Conservation (phyloP, 2,888 invertebrate genomes). For the Pseudeuparius sepicola region DNA sequence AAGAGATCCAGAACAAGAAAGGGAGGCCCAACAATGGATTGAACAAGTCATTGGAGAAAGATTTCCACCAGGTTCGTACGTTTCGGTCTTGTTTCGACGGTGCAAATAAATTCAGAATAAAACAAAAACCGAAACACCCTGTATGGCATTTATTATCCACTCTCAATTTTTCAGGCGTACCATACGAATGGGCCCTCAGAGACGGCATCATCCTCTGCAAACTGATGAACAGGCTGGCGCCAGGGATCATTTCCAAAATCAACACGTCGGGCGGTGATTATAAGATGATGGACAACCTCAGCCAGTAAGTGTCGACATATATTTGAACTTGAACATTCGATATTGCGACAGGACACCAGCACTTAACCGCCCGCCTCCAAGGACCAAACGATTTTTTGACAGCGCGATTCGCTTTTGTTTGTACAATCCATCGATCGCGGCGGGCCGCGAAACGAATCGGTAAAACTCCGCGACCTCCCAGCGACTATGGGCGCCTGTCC, state of each 20-base stretch:
- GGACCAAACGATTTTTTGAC: too few relatives aligned
- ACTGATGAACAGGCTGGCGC: slow-evolving; percentile 79
- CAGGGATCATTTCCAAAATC: slow-evolving; percentile 75
- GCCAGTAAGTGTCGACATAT: slow-evolving; percentile 76
- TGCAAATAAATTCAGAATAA: too few relatives aligned
- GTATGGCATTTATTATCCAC: too few relatives aligned
- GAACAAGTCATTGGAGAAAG: slow-evolving; percentile 70
- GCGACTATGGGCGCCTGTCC: slow-evolving; percentile 24
- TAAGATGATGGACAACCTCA: slow-evolving; percentile 94
- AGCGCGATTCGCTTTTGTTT: too few relatives aligned
- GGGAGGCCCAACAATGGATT: slow-evolving; percentile 78
- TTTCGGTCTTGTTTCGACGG: too few relatives aligned
- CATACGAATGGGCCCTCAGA: slow-evolving; percentile 70
- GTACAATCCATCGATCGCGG: too few relatives aligned
- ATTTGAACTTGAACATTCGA: too few relatives aligned
- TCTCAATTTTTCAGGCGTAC: too few relatives aligned
- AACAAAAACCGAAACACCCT: too few relatives aligned
- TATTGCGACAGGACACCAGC: too few relatives aligned
- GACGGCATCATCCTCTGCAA: slow-evolving; percentile 81
- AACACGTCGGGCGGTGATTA: slow-evolving; percentile 83
- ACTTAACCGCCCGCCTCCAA: too few relatives aligned
- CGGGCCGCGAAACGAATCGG: too few relatives aligned
- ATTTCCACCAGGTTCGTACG: slow-evolving; percentile 60
- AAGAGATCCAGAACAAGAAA: slow-evolving; percentile 68
- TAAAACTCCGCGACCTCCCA: slow-evolving; percentile 5